phyloP scores from a whole-genome alignment of 2,113 vertebrate genomes.

The Ammodytes dubius region DNA sequence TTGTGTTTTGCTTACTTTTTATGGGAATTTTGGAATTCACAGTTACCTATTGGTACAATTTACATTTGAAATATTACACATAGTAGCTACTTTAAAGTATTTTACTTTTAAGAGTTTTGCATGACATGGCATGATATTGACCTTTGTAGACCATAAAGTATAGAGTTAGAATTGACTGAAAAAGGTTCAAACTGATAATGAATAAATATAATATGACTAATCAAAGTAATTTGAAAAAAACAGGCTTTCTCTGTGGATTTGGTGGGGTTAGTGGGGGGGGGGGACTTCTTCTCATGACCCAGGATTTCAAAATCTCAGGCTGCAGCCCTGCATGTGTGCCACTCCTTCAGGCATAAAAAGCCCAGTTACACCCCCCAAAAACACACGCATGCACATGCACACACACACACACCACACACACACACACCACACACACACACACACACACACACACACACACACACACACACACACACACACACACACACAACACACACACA shows the following conservation, averaged over 20 bases:
- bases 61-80: neutral
- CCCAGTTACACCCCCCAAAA: neutral
- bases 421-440: conserved; percentile 6
- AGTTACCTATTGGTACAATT: neutral
- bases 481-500: no score
- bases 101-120: neutral
- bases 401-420: conserved; percentile 26
- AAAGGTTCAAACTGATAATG: neutral
- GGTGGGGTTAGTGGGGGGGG: neutral
- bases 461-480: conserved; percentile 18
- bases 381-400: no score
- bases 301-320: conserved; percentile 13
- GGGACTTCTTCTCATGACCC: neutral
- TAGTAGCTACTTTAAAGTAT: neutral
- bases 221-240: neutral
- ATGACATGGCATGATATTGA: neutral
- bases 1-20: neutral
- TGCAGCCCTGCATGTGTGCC: conserved; percentile 1
- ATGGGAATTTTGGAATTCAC: neutral
- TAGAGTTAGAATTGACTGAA: neutral
- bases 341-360: neutral
- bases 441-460: conserved; percentile 2
- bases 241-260: neutral
- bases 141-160: neutral
- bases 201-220: conserved; percentile 4